Evolutionary conservation across 2,888 invertebrate species (phyloP).

Genomic region (Caenorhabditis virilis): DNA sequence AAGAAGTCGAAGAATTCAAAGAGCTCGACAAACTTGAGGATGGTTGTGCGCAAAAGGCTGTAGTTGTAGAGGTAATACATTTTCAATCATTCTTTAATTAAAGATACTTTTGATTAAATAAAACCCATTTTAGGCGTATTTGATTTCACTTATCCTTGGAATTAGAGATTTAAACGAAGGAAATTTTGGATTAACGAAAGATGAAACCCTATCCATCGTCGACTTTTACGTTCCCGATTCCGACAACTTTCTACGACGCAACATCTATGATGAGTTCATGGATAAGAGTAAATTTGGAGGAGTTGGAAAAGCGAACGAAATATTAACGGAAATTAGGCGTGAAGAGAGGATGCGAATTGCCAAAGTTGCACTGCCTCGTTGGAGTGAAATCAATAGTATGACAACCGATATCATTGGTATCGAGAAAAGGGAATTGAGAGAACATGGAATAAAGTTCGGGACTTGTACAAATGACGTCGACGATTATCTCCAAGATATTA

Average conservation of each 20-base stretch:
- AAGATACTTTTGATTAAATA: slow-evolving; percentile 37
- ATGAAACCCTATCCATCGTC: slow-evolving; percentile 9
- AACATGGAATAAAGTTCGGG: slow-evolving; percentile 19
- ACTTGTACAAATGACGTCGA: slow-evolving; percentile 24
- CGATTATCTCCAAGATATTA: slow-evolving; percentile 39
- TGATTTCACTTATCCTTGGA: slow-evolving; percentile 7
- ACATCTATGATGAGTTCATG: slow-evolving; percentile 9
- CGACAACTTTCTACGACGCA: slow-evolving; percentile 14
- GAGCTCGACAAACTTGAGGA: too few relatives aligned
- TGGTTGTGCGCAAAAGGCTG: too few relatives aligned
- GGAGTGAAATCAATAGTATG: slow-evolving; percentile 37
- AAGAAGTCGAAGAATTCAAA: too few relatives aligned
- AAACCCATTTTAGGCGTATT: slow-evolving; percentile 13
- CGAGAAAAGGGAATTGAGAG: slow-evolving; percentile 32
- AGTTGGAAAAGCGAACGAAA: slow-evolving; percentile 10
- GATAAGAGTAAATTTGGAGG: slow-evolving; percentile 7
- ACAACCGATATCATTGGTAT: slow-evolving; percentile 37
- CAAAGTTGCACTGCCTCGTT: slow-evolving; percentile 22
- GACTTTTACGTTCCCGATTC: slow-evolving; percentile 18
- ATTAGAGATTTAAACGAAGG: slow-evolving; percentile 18
- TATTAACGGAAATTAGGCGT: slow-evolving; percentile 11
- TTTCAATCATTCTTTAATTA: slow-evolving; percentile 14
- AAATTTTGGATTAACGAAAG: slow-evolving; percentile 14
- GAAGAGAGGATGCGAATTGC: slow-evolving; percentile 13
- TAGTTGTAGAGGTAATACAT: too few relatives aligned